Evolutionary conservation across 2,888 invertebrate genomes (phyloP), one percentile per base, ranked within the genome.

Genomic region (Branchellion lobata): DNA sequence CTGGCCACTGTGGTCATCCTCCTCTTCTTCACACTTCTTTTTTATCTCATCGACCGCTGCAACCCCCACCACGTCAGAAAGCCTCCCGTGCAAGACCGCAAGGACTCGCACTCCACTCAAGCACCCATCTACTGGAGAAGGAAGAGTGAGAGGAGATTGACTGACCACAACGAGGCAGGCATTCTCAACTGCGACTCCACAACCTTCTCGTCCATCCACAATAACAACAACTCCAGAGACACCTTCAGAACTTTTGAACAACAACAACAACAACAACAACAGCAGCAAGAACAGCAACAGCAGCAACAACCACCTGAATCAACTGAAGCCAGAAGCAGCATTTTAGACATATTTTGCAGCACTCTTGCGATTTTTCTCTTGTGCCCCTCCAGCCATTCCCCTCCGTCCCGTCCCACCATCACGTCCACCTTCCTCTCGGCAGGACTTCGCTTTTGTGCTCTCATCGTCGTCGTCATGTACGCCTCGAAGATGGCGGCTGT

Each of bases 61-160:
- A 93, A 85, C 94, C 86, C 81, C 83, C 84, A 65, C 79, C 84
- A 69, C 85, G n/a, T n/a, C n/a, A n/a, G n/a, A n/a, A 85, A n/a
- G n/a, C 18, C 74, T 34, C n/a, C 27, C 51, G 34, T 33, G 8
- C 27, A 29, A 69, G 69, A 29, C 29, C 3, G 24, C 3, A 8
- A n/a, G 3, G 21, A 18, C 3, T 8, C 8, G n/a, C 61, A n/a
- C 5, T 5, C 5, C 3, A n/a, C 3, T 57, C 3, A 5, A 3
- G 21, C 61, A 18, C 61, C n/a, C 3, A 57, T 57, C 3, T 3
- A 8, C 24, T 57, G 61, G 61, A 57, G 61, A 57, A 57, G 61
- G 21, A 24, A 24, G 61, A 57, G 24, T 3, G 21, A 5, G 3
- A n/a, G 3, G 3, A 57, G 21, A n/a, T 14, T 3, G 24, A n/a